These are phyloP conservation scores for Nemurella pictetii DNA, from an alignment of 2,888 invertebrate genomes.

Conservation along the genomic window DNA sequence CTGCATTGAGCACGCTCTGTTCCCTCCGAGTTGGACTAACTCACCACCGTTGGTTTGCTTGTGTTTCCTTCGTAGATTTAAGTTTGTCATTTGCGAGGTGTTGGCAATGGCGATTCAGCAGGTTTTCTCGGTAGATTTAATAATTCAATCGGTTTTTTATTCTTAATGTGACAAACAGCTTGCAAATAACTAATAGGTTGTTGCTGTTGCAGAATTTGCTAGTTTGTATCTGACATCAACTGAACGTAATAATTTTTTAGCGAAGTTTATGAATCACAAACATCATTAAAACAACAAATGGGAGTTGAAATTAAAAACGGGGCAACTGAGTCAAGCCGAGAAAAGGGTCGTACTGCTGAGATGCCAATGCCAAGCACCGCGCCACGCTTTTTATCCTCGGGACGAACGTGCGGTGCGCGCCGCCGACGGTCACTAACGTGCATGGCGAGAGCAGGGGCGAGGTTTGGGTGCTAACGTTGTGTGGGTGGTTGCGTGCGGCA, in stretches of 20 bases:
- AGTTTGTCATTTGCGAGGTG: background rate
- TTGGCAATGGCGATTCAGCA: background rate
- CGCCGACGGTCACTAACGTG: background rate
- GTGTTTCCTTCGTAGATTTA: background rate
- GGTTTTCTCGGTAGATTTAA: background rate
- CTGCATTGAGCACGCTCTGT: background rate
- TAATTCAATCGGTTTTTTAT: background rate
- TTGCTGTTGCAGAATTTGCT: too few species aligned
- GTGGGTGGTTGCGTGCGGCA: background rate
- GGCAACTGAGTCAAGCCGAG: background rate
- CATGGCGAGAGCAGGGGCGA: background rate
- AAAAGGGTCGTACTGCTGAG: background rate
- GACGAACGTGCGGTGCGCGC: background rate
- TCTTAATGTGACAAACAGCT: too few species aligned
- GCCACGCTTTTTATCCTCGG: background rate
- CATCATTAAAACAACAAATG: too few species aligned
- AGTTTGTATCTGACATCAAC: too few species aligned
- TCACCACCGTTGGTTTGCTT: background rate
- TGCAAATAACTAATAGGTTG: too few species aligned
- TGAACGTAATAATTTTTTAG: too few species aligned
- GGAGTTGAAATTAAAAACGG: too few species aligned
- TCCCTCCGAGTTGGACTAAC: background rate
- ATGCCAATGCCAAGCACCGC: background rate
- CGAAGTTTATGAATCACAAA: too few species aligned
- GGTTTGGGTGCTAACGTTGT: background rate